These are phyloP conservation scores for Holacanthella duospinosa DNA, from an alignment of 2,888 invertebrate genomes.

Conservation along the genomic window DNA sequence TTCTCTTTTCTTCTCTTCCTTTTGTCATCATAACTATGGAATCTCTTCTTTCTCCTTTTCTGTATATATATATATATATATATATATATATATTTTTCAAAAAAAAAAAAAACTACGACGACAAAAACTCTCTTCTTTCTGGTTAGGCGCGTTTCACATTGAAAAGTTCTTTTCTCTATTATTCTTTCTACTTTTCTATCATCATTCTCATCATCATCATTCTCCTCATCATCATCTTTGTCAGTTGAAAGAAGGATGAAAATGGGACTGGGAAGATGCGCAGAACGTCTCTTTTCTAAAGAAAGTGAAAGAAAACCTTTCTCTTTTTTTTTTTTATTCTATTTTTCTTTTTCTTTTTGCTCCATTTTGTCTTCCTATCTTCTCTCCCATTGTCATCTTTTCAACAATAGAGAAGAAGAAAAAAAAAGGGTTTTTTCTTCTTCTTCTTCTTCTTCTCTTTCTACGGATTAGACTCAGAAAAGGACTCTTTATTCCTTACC, in stretches of 20 bases:
- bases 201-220: neutral
- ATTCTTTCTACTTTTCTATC: neutral
- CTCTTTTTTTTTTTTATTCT: neutral
- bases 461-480: neutral
- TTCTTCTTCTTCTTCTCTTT: too few species aligned
- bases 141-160: neutral
- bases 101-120: too few species aligned
- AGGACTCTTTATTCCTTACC: neutral
- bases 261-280: neutral
- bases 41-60: too few species aligned
- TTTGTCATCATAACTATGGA: too few species aligned
- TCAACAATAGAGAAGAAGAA: neutral
- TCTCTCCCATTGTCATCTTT: neutral
- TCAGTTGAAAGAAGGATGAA: neutral
- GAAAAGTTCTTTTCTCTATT: neutral
- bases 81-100: too few species aligned
- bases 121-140: neutral
- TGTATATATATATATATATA: too few species aligned
- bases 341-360: neutral
- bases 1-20: too few species aligned
- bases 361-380: too few species aligned
- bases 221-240: neutral
- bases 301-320: neutral
- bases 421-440: neutral
- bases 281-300: neutral